Evolutionary conservation across 1,140 invertebrate species (phyloP).

Genomic region (Megathymus violae): DNA sequence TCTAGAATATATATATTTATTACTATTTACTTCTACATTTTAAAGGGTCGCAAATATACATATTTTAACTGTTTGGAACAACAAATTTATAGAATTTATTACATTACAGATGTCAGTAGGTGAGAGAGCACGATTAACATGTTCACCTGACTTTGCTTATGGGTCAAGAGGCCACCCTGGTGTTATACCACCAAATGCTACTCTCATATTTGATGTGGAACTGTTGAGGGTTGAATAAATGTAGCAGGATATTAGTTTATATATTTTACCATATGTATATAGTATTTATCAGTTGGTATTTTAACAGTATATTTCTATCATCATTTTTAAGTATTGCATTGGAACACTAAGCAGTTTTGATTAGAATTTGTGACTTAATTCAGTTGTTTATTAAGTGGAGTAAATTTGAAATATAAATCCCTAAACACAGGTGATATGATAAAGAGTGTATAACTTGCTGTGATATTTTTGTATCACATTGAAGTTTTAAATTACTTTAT

Average conservation of each 20-base stretch:
- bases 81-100: slow-evolving; percentile 16
- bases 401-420: background rate
- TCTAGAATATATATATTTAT: no score
- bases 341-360: slow-evolving; percentile 36
- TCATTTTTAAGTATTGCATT: slow-evolving; percentile 21
- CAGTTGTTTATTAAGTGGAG: slow-evolving; percentile 34
- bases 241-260: slow-evolving; percentile 25
- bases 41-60: no score
- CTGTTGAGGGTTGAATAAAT: slow-evolving; percentile 83
- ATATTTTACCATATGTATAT: slow-evolving; percentile 11
- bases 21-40: no score
- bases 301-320: no score
- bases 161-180: slow-evolving; percentile 95
- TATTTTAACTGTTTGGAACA: no score
- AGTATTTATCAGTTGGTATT: slow-evolving; percentile 11
- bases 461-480: no score
- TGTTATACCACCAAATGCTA: slow-evolving; percentile 96
- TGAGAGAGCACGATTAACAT: slow-evolving; percentile 94
- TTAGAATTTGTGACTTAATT: slow-evolving; percentile 42
- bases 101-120: slow-evolving; percentile 95
- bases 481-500: no score
- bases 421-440: no score
- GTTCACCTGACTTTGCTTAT: slow-evolving; percentile 96
- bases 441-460: no score
- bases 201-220: slow-evolving; percentile 97